Conservation (phyloP, 2,113 vertebrate genomes). For the Rhinolophus ferrumequinum region DNA sequence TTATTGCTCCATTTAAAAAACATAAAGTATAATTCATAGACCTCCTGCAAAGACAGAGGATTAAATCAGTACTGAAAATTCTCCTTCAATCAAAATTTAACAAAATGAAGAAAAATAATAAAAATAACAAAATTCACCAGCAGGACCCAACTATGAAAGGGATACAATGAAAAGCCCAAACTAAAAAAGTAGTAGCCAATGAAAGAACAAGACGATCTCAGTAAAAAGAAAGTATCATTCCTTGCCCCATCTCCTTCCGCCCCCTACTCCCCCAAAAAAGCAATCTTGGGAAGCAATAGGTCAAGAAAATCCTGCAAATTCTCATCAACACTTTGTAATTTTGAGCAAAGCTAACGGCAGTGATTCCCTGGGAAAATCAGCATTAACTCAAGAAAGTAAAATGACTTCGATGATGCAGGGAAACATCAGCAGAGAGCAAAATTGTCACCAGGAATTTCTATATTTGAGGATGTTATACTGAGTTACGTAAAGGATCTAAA, state of each 20-base stretch:
- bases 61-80: background rate
- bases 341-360: background rate
- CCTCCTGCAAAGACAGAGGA: background rate
- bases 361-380: background rate
- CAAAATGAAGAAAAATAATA: background rate
- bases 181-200: background rate
- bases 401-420: background rate
- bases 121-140: background rate
- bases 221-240: background rate
- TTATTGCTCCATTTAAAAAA: background rate
- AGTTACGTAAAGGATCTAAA: background rate
- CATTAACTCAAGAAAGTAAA: background rate
- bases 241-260: background rate
- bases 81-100: background rate
- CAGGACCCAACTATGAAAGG: background rate
- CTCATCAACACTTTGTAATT: background rate
- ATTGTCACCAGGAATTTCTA: background rate
- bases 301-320: background rate
- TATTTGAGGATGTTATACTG: background rate
- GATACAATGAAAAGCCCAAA: background rate
- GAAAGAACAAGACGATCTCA: background rate
- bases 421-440: background rate
- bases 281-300: background rate
- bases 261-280: background rate
- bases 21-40: background rate